Evolutionary conservation across 2,888 invertebrate genomes (phyloP).

Genomic region (Polietes domitor): DNA sequence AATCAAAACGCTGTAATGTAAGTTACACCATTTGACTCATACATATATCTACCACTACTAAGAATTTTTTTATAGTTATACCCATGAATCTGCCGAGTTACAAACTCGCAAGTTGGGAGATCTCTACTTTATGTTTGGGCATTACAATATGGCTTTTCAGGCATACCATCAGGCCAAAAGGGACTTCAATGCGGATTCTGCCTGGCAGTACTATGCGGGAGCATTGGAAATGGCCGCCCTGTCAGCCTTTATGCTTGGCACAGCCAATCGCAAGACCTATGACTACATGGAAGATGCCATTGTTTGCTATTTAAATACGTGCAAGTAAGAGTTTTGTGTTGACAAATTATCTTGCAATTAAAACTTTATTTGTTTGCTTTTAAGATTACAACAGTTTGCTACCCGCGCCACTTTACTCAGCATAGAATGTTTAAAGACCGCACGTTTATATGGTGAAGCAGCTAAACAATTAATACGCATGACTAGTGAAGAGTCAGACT

Average conservation of each 20-base stretch:
- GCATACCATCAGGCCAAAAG: slow-evolving; percentile 98
- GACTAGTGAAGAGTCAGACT: slow-evolving; percentile 98
- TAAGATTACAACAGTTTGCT: slow-evolving; percentile 94
- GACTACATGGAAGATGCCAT: slow-evolving; percentile 98
- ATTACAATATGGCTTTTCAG: slow-evolving; percentile 95
- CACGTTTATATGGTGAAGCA: slow-evolving; percentile 93
- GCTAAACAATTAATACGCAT: slow-evolving; percentile 96
- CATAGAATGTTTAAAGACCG: slow-evolving; percentile 91
- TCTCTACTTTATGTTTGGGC: slow-evolving; percentile 97
- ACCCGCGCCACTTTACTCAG: slow-evolving; percentile 95
- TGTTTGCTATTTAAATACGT: slow-evolving; percentile 93
- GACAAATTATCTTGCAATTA: background rate
- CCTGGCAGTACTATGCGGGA: slow-evolving; percentile 98
- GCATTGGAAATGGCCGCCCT: slow-evolving; percentile 98
- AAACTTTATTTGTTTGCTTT: background rate
- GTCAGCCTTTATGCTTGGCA: slow-evolving; percentile 93
- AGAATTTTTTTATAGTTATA: slow-evolving; percentile 83
- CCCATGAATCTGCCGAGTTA: slow-evolving; percentile 92
- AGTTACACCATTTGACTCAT: slow-evolving; percentile 77
- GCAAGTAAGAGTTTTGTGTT: slow-evolving; percentile 84
- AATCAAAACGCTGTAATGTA: slow-evolving; percentile 92
- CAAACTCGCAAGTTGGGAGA: slow-evolving; percentile 96
- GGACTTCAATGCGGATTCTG: slow-evolving; percentile 97
- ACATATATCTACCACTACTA: background rate
- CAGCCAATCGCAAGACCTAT: slow-evolving; percentile 88